Evolutionary conservation across 2,888 invertebrate species (phyloP), one percentile per base, ranked within the genome.

Genomic region (Lepidocyrtinus sp.): DNA sequence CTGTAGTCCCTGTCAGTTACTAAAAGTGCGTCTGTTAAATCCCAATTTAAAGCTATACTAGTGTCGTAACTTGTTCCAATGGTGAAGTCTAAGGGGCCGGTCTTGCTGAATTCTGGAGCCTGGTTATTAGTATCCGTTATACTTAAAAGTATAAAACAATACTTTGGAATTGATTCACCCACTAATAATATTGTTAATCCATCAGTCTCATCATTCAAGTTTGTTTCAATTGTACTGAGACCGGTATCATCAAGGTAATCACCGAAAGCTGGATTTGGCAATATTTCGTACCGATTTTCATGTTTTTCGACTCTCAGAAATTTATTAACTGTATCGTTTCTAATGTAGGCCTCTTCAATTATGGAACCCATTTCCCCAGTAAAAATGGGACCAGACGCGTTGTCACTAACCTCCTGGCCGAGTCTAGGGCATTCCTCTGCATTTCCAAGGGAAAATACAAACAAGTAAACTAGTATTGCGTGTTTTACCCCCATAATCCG

Each of bases 91-190:
- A 26, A 12, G 5, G 36, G 25, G 3, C 15, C 1, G n/a, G 64
- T 25, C 12, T 64, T 24, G 3, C 9, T 26, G 26, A 64, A 64
- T 2, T 5, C 17, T 2, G 64, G 64, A 15, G n/a, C 15, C 17
- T 64, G 25, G 17, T 64, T 64, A 26, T 64, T 64, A 7, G 64
- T 64, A 25, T 64, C 64, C 9, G 15, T 9, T 1, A 64, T 64
- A 9, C 5, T 64, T 1, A 64, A 26, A 3, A 9, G 1, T 9
- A 64, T 1, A 12, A 15, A 17, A 26, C 64, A 64, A n/a, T n/a
- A n/a, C n/a, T n/a, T n/a, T 15, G 25, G 1, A 24, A 19, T 15
- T 2, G 64, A 2, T 62, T 22, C 22, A 19, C 9, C 36, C 12
- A 12, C 5, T 7, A 36, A 36, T 36, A 12, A 7, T 12, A 36